phyloP scores from a whole-genome alignment of 2,888 invertebrate genomes.

The Spilosoma lubricipeda region DNA sequence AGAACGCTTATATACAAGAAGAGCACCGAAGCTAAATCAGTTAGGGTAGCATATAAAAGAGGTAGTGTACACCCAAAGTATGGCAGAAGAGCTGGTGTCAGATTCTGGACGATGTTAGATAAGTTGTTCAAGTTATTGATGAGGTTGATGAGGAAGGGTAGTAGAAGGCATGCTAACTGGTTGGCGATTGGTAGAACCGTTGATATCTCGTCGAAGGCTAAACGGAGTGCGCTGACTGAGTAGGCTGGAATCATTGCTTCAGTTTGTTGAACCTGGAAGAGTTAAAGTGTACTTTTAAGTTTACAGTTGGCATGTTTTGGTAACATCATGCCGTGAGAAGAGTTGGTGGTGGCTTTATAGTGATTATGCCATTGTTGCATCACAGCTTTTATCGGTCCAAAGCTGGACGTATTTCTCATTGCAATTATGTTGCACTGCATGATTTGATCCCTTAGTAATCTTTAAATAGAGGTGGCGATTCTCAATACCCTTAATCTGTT shows the following conservation, averaged over 20 bases:
- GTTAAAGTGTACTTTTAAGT: background rate
- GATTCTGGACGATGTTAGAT: conserved; percentile 79
- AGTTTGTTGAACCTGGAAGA: conserved; percentile 63
- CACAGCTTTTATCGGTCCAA: no score
- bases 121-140: conserved; percentile 81
- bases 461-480: no score
- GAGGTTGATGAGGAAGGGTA: conserved; percentile 78
- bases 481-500: no score
- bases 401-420: no score
- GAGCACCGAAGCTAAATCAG: conserved; percentile 77
- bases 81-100: conserved; percentile 77
- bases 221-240: conserved; percentile 74
- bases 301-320: no score
- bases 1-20: conserved; percentile 79
- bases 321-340: no score
- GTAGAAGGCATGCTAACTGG: conserved; percentile 73
- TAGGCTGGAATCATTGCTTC: conserved; percentile 81
- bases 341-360: no score
- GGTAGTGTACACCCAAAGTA: conserved; percentile 81
- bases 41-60: conserved; percentile 75
- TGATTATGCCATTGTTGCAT: no score
- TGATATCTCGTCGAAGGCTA: conserved; percentile 79
- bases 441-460: no score
- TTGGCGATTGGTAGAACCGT: conserved; percentile 76
- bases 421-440: no score